Evolutionary conservation across 2,113 vertebrate genomes (phyloP).

Genomic region (Salvator merianae): DNA sequence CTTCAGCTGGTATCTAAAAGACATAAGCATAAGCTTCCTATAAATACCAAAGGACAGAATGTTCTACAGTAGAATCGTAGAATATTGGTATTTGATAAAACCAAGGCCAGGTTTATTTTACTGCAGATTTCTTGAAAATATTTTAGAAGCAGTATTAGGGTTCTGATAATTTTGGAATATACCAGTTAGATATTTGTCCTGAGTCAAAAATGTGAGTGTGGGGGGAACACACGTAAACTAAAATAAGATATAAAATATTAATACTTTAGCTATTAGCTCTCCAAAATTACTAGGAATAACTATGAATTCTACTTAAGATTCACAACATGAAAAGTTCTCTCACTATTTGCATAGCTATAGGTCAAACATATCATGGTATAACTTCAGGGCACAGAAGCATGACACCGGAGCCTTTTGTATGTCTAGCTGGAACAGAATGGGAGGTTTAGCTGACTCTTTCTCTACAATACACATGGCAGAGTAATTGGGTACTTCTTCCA

Average conservation of each 20-base stretch:
- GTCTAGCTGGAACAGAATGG: neutral
- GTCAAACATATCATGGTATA: constrained; percentile 1
- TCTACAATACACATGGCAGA: constrained; percentile 1
- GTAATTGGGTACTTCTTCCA: constrained; percentile 28
- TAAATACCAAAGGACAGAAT: too few species aligned
- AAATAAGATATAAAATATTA: neutral
- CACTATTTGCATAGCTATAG: constrained; percentile 46
- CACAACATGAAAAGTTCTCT: neutral
- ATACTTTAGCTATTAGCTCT: neutral
- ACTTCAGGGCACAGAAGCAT: neutral
- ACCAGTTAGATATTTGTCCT: neutral
- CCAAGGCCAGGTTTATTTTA: neutral
- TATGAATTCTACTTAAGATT: neutral
- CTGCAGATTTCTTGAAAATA: neutral
- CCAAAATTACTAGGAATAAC: constrained; percentile 52
- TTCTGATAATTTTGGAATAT: neutral
- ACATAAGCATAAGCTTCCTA: too few species aligned
- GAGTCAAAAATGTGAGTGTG: neutral
- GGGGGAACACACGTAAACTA: neutral
- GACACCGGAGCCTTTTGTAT: neutral
- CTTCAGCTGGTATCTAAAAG: too few species aligned
- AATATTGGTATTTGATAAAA: too few species aligned
- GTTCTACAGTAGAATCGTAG: too few species aligned
- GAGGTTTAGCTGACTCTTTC: neutral
- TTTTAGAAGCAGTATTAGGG: neutral